Evolutionary conservation across 2,888 invertebrate genomes (phyloP).

Genomic region (Melitaea athalia): DNA sequence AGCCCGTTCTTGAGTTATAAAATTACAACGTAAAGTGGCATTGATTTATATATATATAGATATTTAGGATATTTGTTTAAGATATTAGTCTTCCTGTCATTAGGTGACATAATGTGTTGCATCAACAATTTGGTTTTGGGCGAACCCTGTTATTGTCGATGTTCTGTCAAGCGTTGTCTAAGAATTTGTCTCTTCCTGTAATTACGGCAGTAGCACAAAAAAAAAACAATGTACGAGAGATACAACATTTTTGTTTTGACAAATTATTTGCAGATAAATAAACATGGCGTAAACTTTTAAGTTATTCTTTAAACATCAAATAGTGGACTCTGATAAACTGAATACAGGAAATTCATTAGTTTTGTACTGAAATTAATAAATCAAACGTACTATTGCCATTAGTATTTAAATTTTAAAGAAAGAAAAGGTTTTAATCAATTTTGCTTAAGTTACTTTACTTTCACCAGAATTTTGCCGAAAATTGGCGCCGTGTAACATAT

Average conservation of each 20-base stretch:
- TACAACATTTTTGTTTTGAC: too few relatives aligned
- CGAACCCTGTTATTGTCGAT: neutral
- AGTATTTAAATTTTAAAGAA: neutral
- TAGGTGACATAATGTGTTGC: neutral
- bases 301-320: neutral
- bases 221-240: neutral
- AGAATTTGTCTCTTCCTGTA: neutral
- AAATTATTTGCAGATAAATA: too few relatives aligned
- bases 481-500: neutral
- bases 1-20: too few relatives aligned
- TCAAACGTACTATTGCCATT: neutral
- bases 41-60: too few relatives aligned
- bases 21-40: too few relatives aligned
- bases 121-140: neutral
- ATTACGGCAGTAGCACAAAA: neutral
- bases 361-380: neutral
- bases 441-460: too few relatives aligned
- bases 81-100: neutral
- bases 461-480: neutral
- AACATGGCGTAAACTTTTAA: too few relatives aligned
- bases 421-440: neutral
- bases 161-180: neutral
- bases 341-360: too few relatives aligned
- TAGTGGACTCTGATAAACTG: neutral
- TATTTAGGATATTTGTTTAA: too few relatives aligned